phyloP scores from a whole-genome alignment of 2,113 vertebrate genomes.

The Psephotus haematonotus region DNA sequence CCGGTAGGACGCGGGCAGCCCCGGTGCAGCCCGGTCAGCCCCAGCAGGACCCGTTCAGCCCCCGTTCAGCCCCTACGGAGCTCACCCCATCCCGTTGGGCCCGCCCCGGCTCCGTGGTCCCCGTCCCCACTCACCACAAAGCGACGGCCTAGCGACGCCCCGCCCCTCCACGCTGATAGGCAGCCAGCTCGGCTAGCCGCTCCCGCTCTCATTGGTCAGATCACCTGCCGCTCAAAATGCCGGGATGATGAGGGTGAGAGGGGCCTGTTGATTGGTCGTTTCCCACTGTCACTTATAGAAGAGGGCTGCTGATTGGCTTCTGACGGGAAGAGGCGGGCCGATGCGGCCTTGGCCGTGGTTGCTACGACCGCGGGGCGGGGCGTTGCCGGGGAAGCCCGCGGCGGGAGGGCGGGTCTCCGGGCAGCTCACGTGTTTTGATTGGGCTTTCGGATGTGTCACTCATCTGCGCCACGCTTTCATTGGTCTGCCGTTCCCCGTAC shows the following conservation, averaged over 20 bases:
- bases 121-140: conserved; percentile 44
- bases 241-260: accelerated
- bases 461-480: neutral
- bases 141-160: neutral
- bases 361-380: neutral
- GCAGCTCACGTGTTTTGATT: neutral
- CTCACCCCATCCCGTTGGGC: neutral
- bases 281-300: neutral
- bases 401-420: neutral
- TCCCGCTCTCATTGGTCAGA: accelerated
- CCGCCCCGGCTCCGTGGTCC: neutral
- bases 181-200: accelerated
- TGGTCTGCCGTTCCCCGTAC: neutral
- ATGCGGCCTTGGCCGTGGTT: neutral
- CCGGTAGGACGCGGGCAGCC: too few species aligned
- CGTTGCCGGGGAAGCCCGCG: neutral
- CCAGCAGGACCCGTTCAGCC: accelerated
- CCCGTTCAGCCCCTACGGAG: too few species aligned
- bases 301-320: neutral
- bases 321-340: neutral
- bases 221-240: accelerated
- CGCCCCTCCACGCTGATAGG: neutral
- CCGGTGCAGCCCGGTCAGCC: neutral
- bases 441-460: accelerated
- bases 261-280: accelerated